Evolutionary conservation across 1,140 invertebrate genomes (phyloP).

Genomic region (Maniola jurtina): DNA sequence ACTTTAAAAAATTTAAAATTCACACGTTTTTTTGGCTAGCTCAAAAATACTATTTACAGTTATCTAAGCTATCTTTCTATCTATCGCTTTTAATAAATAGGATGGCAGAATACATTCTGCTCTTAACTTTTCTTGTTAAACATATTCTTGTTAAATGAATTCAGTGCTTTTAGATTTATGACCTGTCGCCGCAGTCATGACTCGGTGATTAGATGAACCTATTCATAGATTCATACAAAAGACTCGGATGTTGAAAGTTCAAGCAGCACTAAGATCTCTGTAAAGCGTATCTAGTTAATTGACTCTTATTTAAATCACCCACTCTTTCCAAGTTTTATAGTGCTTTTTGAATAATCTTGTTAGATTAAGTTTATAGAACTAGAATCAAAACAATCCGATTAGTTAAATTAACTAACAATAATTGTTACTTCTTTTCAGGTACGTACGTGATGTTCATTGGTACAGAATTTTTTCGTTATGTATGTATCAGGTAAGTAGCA

Average conservation of each 20-base stretch:
- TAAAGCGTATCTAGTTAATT: not conserved
- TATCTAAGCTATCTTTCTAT: too few species aligned
- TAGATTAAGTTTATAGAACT: not conserved
- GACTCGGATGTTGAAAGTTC: not conserved
- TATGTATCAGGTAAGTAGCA: constrained; percentile 69
- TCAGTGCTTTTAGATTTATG: not conserved
- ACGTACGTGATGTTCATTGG: constrained; percentile 65
- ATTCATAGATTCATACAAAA: not conserved
- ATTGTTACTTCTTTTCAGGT: constrained; percentile 46
- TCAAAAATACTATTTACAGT: too few species aligned
- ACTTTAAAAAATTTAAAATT: too few species aligned
- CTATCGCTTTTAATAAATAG: too few species aligned
- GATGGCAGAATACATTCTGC: too few species aligned
- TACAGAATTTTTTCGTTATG: constrained; percentile 61
- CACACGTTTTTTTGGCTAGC: too few species aligned
- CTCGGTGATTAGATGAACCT: not conserved
- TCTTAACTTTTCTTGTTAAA: too few species aligned
- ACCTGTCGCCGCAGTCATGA: not conserved
- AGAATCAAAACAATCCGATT: not conserved
- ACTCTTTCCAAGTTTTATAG: not conserved
- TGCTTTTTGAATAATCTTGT: not conserved
- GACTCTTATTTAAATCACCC: not conserved
- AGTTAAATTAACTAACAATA: not conserved
- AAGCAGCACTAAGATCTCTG: not conserved
- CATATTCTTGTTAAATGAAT: too few species aligned